Percentiles rank a stretch among this genome's conserved stretches.
Evolutionary conservation across 53 echinoderm and acorn worm genomes (phyloP).

Genomic region (Holothuria scabra): DNA sequence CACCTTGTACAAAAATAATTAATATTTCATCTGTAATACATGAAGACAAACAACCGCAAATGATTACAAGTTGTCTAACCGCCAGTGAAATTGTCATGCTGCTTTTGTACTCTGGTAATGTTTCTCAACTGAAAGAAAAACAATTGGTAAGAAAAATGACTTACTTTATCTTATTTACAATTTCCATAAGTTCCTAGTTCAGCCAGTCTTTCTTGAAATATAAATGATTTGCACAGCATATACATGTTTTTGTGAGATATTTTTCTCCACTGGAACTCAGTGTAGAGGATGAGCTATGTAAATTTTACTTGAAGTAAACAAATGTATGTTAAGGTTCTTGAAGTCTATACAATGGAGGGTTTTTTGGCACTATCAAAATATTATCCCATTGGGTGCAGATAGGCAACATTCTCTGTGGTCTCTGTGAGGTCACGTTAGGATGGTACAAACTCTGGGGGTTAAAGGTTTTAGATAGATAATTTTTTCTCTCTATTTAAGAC

Average conservation of each 20-base stretch:
- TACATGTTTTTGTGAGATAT: background rate
- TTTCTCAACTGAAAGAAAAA: conserved; percentile 2
- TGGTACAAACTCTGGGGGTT: too few relatives aligned
- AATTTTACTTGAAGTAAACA: too few relatives aligned
- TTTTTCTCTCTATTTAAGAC: too few relatives aligned
- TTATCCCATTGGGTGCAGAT: too few relatives aligned
- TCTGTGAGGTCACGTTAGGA: too few relatives aligned
- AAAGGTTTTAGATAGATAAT: too few relatives aligned
- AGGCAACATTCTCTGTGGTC: too few relatives aligned
- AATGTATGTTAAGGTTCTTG: too few relatives aligned
- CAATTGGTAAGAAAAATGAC: background rate
- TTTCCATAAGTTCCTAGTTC: background rate
- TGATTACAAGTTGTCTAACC: background rate
- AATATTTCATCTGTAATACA: background rate
- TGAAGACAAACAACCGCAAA: too few relatives aligned
- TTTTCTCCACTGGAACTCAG: background rate
- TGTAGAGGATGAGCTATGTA: background rate
- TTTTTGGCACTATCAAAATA: too few relatives aligned
- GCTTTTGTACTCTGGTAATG: background rate
- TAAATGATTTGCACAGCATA: too few relatives aligned
- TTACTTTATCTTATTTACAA: background rate
- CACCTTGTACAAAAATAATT: background rate
- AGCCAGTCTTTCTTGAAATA: background rate
- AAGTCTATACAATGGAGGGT: too few relatives aligned
- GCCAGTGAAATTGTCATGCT: conserved; percentile 1